Base-by-base conservation (phyloP, 2,888 invertebrate species). In the Amphimallon solstitiale region DNA sequence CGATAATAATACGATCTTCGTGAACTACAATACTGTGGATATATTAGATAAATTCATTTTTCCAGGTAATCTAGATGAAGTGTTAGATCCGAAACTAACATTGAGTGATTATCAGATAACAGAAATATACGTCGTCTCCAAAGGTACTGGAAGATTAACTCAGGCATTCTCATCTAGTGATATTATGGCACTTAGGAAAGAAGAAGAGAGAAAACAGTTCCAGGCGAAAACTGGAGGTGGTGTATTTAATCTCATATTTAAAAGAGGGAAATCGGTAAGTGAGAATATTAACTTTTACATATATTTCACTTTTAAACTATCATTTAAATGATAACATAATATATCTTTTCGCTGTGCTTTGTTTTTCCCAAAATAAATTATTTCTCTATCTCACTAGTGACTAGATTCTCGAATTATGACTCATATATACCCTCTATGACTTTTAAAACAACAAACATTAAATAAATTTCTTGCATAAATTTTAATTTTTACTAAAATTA, bases 71-170 rank as follows among this genome's bases (percentile, higher is more conserved):
- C 81, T 89, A 68, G 86, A 88, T 72, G 85, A 88, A 76, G 83
- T 84, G 12, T 79, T 90, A 75, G 85, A 88, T 70, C 84, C 86
- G 38, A 85, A 85, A 70, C 78, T 86, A 70, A 86, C 86, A 0
- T 79, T 90, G 46, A 86, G 86, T 60, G 89, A 89, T 77, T 90
- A 89, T 76, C 86, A 87, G 68, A 84, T 89, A 48, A 88, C 88
- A 68, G 90, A 90, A 79, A 86, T 91, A 48, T 86, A 86, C 68
- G 80, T 89, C 21, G 88, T 87, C 45, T 82, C 84, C 5, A 86
- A 85, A 71, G 85, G 86, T 34, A 82, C 85, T 1, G 81, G 83
- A 14, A 78, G 84, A 65, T 80, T 85, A 64, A 82, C 82, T 23
- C 85, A 85, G 72, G 75, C 80, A 4, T 80, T 82, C 66, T 80